Evolutionary conservation across 1,140 invertebrate species (phyloP).

Genomic region (Plectrocnemia conspersa): DNA sequence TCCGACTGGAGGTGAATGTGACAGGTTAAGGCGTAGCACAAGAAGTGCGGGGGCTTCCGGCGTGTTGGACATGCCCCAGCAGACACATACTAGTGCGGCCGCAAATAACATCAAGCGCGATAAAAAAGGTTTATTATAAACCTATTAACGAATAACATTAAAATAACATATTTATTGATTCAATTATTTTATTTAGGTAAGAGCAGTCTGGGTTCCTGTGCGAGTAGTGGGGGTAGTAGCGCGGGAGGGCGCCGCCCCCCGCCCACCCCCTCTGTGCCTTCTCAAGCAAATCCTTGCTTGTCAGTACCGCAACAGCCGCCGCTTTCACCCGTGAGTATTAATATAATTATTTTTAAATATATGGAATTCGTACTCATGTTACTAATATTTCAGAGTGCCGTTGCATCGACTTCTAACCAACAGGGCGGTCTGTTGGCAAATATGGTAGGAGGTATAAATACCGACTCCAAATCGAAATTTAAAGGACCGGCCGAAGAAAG

Average conservation of each 20-base stretch:
- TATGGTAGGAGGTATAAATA: constrained; percentile 47
- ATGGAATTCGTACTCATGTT: background rate
- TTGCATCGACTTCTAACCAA: constrained; percentile 50
- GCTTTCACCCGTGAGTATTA: constrained; percentile 43
- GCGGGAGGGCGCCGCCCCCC: constrained; percentile 39
- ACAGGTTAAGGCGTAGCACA: constrained; percentile 25
- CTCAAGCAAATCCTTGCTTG: constrained; percentile 31
- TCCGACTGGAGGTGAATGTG: constrained; percentile 14
- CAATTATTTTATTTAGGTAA: constrained; percentile 39
- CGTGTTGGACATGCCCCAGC: constrained; percentile 33
- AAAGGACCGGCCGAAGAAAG: constrained; percentile 39
- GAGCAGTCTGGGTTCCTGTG: constrained; percentile 54
- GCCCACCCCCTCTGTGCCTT: constrained; percentile 38
- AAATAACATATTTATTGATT: background rate
- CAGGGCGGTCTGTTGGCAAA: constrained; percentile 42
- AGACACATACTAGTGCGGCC: constrained; percentile 23
- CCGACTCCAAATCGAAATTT: constrained; percentile 46
- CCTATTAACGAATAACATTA: background rate
- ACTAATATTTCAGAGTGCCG: constrained; percentile 41
- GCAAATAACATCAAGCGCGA: constrained; percentile 29
- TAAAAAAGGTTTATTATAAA: constrained; percentile 30
- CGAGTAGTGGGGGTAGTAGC: constrained; percentile 49
- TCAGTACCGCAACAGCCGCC: constrained; percentile 40
- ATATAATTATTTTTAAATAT: background rate
- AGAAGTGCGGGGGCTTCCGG: constrained; percentile 20